Evolutionary conservation across 2,797 vertebrate genomes (phyloP).

Genomic region (Orientallactaga sibirica): DNA sequence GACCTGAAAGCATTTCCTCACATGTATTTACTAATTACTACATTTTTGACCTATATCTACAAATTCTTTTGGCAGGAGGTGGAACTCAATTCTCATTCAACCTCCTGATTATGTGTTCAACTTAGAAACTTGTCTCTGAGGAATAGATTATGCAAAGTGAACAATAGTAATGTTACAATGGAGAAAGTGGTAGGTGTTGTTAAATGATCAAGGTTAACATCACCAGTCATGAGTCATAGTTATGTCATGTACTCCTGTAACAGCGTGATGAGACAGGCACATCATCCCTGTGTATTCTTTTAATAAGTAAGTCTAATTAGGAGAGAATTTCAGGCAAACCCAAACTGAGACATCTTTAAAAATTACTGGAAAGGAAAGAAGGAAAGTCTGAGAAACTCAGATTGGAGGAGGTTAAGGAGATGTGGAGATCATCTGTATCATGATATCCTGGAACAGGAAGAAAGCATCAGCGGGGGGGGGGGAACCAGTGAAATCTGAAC

Average conservation of each 20-base stretch:
- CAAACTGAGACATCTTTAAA: background rate
- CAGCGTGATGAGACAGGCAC: too few species aligned
- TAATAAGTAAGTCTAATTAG: too few species aligned
- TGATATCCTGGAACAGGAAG: too few species aligned
- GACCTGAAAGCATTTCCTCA: background rate
- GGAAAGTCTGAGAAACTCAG: background rate
- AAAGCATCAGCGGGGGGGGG: too few species aligned
- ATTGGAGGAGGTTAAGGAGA: background rate
- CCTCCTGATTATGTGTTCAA: background rate
- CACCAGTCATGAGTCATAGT: background rate
- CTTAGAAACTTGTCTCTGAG: background rate
- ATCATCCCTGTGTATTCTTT: background rate
- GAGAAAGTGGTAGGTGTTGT: background rate
- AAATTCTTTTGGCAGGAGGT: background rate
- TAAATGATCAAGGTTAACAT: background rate
- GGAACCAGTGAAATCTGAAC: background rate
- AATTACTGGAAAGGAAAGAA: background rate
- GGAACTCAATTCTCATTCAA: background rate
- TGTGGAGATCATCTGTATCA: too few species aligned
- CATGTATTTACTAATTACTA: background rate
- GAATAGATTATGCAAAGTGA: background rate
- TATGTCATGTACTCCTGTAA: background rate
- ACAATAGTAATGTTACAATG: background rate
- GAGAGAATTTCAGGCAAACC: background rate
- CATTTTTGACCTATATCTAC: background rate